Conservation (phyloP, 2,888 invertebrate species). For the Tyria jacobaeae region DNA sequence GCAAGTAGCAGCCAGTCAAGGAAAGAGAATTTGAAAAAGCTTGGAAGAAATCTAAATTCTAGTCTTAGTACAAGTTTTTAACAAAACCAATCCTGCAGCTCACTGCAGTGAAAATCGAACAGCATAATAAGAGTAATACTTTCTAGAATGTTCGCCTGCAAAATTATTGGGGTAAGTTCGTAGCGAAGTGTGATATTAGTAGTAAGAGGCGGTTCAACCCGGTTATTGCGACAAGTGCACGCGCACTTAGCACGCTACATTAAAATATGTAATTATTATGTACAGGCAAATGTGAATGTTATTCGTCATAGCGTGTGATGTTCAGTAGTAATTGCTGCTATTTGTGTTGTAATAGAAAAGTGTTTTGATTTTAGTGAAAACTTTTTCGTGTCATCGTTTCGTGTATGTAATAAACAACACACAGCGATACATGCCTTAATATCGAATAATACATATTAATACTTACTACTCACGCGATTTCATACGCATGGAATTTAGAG, state of each 20-base stretch:
- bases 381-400: not conserved
- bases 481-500: too few relatives aligned
- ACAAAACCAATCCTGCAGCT: conserved; percentile 14
- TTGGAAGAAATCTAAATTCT: conserved; percentile 9
- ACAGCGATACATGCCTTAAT: not conserved
- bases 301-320: conserved; percentile 15
- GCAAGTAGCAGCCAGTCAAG: not conserved
- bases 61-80: conserved; percentile 21
- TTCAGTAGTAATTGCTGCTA: conserved; percentile 16
- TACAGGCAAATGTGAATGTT: conserved; percentile 17
- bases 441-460: not conserved
- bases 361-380: conserved; percentile 8
- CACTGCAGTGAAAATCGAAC: conserved; percentile 43
- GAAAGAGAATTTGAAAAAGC: not conserved
- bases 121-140: conserved; percentile 53
- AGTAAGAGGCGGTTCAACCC: conserved; percentile 57
- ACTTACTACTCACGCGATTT: too few relatives aligned
- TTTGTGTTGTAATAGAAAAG: conserved; percentile 19
- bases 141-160: conserved; percentile 50
- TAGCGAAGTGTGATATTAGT: conserved; percentile 65
- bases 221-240: conserved; percentile 58
- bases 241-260: conserved; percentile 46
- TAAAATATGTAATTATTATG: conserved; percentile 42
- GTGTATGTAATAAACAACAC: not conserved
- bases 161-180: conserved; percentile 57